Evolutionary conservation across 1,140 invertebrate species (phyloP), one percentile per base, ranked within the genome.

Genomic region (Chelonus insularis): DNA sequence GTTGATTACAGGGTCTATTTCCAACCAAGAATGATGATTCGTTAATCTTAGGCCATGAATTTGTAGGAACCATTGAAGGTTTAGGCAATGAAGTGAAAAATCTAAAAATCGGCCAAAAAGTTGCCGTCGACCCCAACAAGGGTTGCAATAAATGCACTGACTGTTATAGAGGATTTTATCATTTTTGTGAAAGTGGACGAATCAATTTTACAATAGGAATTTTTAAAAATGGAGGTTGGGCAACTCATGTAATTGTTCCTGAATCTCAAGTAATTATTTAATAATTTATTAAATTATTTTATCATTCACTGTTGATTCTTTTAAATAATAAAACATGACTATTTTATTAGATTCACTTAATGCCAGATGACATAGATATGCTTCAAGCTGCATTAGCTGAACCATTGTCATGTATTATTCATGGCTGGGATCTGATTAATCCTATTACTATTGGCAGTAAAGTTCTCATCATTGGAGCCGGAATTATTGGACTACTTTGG

Each of bases 401-500:
- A 69, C 88, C 89, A 0, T 75, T 89, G 4, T 89, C 89, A 0
- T 90, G 88, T 65, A 71, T 91, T 1, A 80, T 86, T 4, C 88
- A 89, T 60, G 88, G 88, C 1, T 86, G 84, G 80, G 85, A 89
- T 62, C 77, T 78, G 25, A 81, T 88, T 5, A 79, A 82, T 57
- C 86, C 86, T 0, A 76, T 89, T 9, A 65, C 78, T 1, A 77
- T 89, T 11, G 87, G 88, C 3, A 66, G 77, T 1, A 85, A 81
- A 45, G 84, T 90, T 14, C 77, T 90, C 1, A 74, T 91, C 0
- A 82, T 84, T 2, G 89, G 88, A 1, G 87, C 88, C 23, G 89
- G 88, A 5, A 89, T 90, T 47, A 89, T 91, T 66, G 88, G 89
- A 67, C 64, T 88, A 61, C 72, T 91, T 1, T 91, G 88, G 87